These are phyloP conservation scores for Trinectes maculatus DNA, from an alignment of 2,113 vertebrate species.

Conservation along the genomic window DNA sequence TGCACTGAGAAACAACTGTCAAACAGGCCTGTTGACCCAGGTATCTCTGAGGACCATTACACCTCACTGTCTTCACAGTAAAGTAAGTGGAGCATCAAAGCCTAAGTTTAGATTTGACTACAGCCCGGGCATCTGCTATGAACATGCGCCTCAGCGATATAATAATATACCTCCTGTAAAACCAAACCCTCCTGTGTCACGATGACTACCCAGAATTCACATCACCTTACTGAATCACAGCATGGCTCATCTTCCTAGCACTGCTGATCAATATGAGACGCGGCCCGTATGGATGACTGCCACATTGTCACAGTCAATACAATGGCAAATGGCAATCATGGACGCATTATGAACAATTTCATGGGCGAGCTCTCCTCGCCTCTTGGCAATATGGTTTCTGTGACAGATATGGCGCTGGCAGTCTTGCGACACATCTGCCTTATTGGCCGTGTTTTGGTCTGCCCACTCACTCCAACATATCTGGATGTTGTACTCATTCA, in stretches of 20 bases:
- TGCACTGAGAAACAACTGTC: background rate
- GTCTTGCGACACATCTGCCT: conserved; percentile 65
- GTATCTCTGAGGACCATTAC: conserved; percentile 17
- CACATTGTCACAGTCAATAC: conserved; percentile 76
- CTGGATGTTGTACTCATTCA: conserved; percentile 60
- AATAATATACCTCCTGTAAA: conserved; percentile 46
- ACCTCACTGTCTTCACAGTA: conserved; percentile 3
- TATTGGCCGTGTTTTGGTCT: conserved; percentile 59
- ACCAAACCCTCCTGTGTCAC: conserved; percentile 34
- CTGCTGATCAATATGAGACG: conserved; percentile 67
- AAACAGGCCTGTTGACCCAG: conserved; percentile 18
- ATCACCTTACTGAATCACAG: conserved; percentile 26
- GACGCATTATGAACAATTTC: conserved; percentile 81
- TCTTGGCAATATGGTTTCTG: conserved; percentile 71
- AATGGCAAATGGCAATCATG: conserved; percentile 77
- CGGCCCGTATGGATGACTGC: conserved; percentile 60
- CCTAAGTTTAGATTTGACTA: conserved; percentile 15
- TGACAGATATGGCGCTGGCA: conserved; percentile 69
- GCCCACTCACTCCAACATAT: conserved; percentile 52
- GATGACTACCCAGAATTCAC: conserved; percentile 48
- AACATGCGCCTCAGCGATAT: conserved; percentile 27
- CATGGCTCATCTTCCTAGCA: conserved; percentile 57
- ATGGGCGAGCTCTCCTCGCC: conserved; percentile 73
- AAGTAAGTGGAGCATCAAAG: conserved; percentile 27
- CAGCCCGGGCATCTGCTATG: conserved; percentile 19